Evolutionary conservation across 2,888 invertebrate genomes (phyloP), one percentile per base, ranked within the genome.

Genomic region (Abscondita cerata): DNA sequence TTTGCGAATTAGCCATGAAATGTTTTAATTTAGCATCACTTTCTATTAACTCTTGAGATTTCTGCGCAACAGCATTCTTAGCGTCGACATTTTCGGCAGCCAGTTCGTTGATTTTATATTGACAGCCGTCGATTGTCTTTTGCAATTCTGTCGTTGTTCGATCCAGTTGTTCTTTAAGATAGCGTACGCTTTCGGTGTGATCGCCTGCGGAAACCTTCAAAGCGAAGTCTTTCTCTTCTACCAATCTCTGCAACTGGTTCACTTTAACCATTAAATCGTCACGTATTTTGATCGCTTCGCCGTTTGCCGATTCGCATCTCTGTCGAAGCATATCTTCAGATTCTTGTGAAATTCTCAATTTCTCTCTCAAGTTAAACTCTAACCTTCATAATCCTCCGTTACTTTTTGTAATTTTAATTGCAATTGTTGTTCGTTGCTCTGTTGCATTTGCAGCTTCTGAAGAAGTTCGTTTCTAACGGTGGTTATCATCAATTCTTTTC

Each of bases 161-260:
- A 8, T 41, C 55, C 8, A 65, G 20, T 52, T 65, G 65, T 15
- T 59, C 68, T 81, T 83, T 71, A 79, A 81, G 6, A 12, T 34
- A 52, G 12, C 20, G 52, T 12, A 57, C 52, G 15, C 12, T 64
- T 38, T 63, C 59, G n/a, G 80, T 81, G 2, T 81, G 70, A 41
- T 72, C 70, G 69, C 82, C 82, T 34, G 82, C 78, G 72, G 82
- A 81, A 67, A 80, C 80, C 70, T 81, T 82, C 15, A 84, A 70
- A 60, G 80, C 81, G 20, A 79, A 73, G 54, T 83, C 83, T 72
- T 83, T 82, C 68, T 83, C 82, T 40, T 81, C 70, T 15, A 83
- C 66, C 66, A 79, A 80, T 64, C 82, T 81, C 64, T 81, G 81
- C 15, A 69, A 36, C 52, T 68, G 59, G 9, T 61, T 67, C 9